Conservation (phyloP, 1,140 invertebrate genomes). For the Eumaeus atala region DNA sequence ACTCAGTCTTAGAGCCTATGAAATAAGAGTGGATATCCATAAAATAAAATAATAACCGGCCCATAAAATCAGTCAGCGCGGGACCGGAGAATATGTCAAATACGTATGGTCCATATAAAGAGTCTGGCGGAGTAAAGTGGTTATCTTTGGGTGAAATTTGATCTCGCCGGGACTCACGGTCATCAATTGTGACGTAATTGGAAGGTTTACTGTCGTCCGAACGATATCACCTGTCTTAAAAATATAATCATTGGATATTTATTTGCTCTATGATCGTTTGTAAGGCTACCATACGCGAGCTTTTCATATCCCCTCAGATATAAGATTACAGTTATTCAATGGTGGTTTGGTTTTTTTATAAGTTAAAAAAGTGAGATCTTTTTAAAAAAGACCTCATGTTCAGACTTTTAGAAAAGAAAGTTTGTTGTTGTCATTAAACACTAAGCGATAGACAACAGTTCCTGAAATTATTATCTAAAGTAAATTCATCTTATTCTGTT, state of each 20-base stretch:
- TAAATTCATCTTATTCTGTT: too few relatives aligned
- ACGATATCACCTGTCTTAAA: conserved; percentile 42
- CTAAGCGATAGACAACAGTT: too few relatives aligned
- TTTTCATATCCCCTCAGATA: too few relatives aligned
- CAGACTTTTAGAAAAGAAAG: too few relatives aligned
- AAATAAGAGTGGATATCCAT: conserved; percentile 68
- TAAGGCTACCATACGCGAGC: too few relatives aligned
- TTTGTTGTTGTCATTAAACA: too few relatives aligned
- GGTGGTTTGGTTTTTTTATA: too few relatives aligned
- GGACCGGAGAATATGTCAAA: conserved; percentile 64
- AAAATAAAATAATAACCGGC: conserved; percentile 72
- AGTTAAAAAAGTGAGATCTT: too few relatives aligned
- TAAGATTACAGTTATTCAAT: too few relatives aligned
- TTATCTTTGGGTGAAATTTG: conserved; percentile 48
- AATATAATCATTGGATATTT: conserved; percentile 3
- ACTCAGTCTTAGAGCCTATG: conserved; percentile 57
- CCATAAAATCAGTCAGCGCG: conserved; percentile 63
- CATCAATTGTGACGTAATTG: conserved; percentile 66
- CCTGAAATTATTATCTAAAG: too few relatives aligned
- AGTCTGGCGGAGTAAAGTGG: conserved; percentile 50
- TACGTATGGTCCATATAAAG: conserved; percentile 50
- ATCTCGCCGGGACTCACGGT: conserved; percentile 43
- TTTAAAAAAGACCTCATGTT: too few relatives aligned
- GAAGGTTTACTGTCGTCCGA: conserved; percentile 46
- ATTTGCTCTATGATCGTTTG: background rate